These are phyloP conservation scores for Sebastes taczanowskii DNA, from an alignment of 2,797 vertebrate genomes.

Conservation along the genomic window DNA sequence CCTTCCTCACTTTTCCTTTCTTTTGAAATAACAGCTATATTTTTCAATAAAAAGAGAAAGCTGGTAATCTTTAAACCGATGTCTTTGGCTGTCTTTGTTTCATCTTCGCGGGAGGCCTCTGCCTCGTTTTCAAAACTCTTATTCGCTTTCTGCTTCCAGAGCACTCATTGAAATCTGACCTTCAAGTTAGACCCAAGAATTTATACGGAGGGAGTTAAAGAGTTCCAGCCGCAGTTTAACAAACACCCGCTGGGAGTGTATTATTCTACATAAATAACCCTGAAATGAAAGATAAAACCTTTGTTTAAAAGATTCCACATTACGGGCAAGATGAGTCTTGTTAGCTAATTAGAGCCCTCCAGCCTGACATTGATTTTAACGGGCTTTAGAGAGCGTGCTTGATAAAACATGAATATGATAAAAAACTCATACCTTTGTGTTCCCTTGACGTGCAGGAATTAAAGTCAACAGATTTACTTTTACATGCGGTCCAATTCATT, in stretches of 20 bases:
- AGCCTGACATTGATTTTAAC: slow-evolving; percentile 21
- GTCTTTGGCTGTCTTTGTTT: slow-evolving; percentile 35
- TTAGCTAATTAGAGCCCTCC: slow-evolving; percentile 26
- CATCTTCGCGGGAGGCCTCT: neutral
- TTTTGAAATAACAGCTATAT: slow-evolving; percentile 82
- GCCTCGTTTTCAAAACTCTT: neutral
- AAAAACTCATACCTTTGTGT: neutral
- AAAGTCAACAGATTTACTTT: neutral
- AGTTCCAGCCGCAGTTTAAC: slow-evolving; percentile 19
- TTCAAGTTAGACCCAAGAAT: slow-evolving; percentile 15
- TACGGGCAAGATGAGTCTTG: slow-evolving; percentile 10
- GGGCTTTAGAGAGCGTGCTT: neutral
- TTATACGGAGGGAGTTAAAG: slow-evolving; percentile 15
- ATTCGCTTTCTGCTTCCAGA: slow-evolving; percentile 12
- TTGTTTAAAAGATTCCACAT: slow-evolving; percentile 19
- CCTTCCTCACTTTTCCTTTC: slow-evolving; percentile 63
- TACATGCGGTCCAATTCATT: neutral
- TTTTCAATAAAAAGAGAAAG: slow-evolving; percentile 86
- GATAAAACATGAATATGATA: slow-evolving; percentile 7
- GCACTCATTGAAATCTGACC: slow-evolving; percentile 34
- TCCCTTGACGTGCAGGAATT: neutral
- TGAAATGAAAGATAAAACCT: slow-evolving; percentile 39
- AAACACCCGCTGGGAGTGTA: slow-evolving; percentile 22
- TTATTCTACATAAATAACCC: slow-evolving; percentile 33
- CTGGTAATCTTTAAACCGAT: slow-evolving; percentile 69